A percentile compares a stretch with the other conserved stretches of the same genome.
Evolutionary conservation across 2,113 vertebrate genomes (phyloP).

Genomic region (Brachyistius frenatus): DNA sequence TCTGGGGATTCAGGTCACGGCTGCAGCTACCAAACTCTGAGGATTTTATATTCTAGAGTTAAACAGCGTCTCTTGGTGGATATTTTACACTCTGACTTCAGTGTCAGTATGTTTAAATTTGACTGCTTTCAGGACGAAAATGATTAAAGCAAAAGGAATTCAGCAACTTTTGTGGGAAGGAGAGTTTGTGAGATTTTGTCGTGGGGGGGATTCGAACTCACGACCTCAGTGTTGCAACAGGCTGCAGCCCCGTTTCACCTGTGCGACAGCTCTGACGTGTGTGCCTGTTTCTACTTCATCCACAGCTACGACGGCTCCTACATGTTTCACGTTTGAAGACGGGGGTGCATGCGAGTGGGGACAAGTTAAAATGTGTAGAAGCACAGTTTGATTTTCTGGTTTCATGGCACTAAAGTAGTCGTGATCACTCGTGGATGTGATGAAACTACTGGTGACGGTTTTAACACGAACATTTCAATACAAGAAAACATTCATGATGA

Average conservation of each 20-base stretch:
- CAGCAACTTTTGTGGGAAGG: not conserved
- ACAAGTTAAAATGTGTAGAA: not conserved
- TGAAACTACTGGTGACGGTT: constrained; percentile 25
- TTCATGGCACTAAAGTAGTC: not conserved
- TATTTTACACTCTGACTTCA: not conserved
- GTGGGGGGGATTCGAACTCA: too few relatives aligned
- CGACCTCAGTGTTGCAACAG: too few relatives aligned
- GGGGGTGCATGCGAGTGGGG: not conserved
- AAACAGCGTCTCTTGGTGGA: not conserved
- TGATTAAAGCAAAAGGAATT: not conserved
- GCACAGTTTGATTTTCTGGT: not conserved
- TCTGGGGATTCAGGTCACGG: not conserved
- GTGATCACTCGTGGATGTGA: not conserved
- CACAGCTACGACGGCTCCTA: not conserved
- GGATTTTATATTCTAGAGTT: not conserved
- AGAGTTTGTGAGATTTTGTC: too few relatives aligned
- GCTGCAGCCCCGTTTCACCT: too few relatives aligned
- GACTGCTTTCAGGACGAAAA: not conserved
- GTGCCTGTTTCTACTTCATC: constrained; percentile 21
- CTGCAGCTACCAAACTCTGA: not conserved
- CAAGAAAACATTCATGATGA: not conserved
- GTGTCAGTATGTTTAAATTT: not conserved
- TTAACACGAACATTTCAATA: constrained; percentile 9
- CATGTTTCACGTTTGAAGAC: not conserved
- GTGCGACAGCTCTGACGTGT: not conserved